Conservation (phyloP, 2,113 vertebrate genomes). For the Brachyistius frenatus region DNA sequence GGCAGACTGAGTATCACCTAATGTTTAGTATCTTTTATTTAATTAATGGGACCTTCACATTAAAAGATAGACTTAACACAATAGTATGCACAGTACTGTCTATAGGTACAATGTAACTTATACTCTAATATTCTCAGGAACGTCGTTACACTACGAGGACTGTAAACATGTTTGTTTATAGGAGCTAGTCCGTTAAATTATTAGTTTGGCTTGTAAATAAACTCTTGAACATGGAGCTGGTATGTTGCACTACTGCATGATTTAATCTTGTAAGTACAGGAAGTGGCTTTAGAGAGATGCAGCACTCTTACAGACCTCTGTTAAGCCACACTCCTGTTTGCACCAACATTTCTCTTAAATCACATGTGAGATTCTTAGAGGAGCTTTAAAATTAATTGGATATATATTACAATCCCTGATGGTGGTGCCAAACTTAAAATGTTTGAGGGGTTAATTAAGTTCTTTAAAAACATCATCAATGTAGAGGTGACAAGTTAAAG, state of each 20-base stretch:
- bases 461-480: too few relatives aligned
- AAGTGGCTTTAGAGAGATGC: slow-evolving; percentile 15
- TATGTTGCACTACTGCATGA: background rate
- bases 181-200: background rate
- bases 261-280: background rate
- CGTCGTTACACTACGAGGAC: background rate
- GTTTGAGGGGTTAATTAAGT: too few relatives aligned
- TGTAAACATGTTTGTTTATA: background rate
- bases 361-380: too few relatives aligned
- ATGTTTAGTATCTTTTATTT: too few relatives aligned
- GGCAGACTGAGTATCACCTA: too few relatives aligned
- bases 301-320: background rate
- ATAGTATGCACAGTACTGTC: background rate
- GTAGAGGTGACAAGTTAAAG: too few relatives aligned
- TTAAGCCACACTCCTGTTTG: background rate
- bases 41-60: background rate
- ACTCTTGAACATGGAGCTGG: background rate
- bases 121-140: too few relatives aligned
- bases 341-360: too few relatives aligned
- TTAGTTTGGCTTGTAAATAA: background rate
- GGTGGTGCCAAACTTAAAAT: too few relatives aligned
- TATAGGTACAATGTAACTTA: too few relatives aligned
- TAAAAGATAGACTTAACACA: background rate
- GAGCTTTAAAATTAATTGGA: too few relatives aligned
- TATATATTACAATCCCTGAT: too few relatives aligned